These are phyloP conservation scores for Etheostoma nigrum DNA, from an alignment of 2,797 vertebrate genomes.

Conservation along the genomic window DNA sequence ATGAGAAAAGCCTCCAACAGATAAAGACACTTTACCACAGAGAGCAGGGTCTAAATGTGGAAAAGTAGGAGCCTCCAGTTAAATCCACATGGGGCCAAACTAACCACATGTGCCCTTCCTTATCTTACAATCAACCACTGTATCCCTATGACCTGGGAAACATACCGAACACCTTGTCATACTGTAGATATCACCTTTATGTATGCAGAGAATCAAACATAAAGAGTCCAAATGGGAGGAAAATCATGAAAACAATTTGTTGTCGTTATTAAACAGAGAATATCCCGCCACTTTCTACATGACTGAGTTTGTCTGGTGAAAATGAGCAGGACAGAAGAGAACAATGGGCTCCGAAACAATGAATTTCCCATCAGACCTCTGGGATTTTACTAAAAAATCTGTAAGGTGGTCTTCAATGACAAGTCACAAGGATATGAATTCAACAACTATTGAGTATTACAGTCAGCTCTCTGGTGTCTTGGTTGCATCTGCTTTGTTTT, in stretches of 20 bases:
- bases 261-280: constrained; percentile 1
- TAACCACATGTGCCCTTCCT: constrained; percentile 56
- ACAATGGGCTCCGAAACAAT: constrained; percentile 59
- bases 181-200: too few species aligned
- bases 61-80: constrained; percentile 36
- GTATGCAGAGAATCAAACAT: background rate
- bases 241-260: background rate
- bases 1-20: background rate
- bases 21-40: background rate
- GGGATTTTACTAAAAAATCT: too few species aligned
- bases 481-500: background rate
- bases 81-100: constrained; percentile 10
- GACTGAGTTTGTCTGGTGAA: constrained; percentile 49
- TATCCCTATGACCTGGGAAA: background rate
- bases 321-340: constrained; percentile 55
- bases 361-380: constrained; percentile 10
- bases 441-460: background rate
- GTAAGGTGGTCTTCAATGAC: background rate
- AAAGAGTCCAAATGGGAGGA: background rate
- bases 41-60: background rate
- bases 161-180: too few species aligned
- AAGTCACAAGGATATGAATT: background rate
- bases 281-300: constrained; percentile 77
- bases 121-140: constrained; percentile 25
- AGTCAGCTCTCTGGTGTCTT: background rate